Evolutionary conservation across 2,888 invertebrate species (phyloP).

Genomic region (Microctonus hyperodae): DNA sequence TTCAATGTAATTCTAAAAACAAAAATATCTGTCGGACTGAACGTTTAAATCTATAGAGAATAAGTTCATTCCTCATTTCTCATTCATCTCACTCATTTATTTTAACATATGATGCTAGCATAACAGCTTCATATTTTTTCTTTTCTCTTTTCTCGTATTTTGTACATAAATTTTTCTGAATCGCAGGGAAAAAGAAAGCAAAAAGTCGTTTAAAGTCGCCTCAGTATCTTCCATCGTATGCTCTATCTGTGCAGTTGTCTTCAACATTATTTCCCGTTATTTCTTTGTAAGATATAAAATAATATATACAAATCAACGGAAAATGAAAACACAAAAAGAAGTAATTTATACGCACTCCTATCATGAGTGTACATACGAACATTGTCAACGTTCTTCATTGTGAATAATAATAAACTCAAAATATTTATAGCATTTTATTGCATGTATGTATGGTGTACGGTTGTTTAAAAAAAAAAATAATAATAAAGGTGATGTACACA

Average conservation of each 20-base stretch:
- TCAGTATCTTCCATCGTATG: constrained; percentile 8
- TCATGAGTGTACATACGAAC: background rate
- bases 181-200: background rate
- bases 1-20: background rate
- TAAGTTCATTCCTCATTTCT: background rate
- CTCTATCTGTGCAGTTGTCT: background rate
- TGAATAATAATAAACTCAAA: background rate
- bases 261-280: background rate
- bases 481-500: background rate
- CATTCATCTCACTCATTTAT: background rate
- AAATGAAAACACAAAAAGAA: background rate
- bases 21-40: background rate
- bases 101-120: background rate
- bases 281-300: background rate
- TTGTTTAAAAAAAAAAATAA: background rate
- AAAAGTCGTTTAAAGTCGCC: background rate
- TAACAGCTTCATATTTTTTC: background rate
- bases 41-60: background rate
- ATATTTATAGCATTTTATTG: background rate
- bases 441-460: background rate
- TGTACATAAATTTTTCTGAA: constrained; percentile 8
- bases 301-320: background rate
- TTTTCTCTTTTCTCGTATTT: background rate
- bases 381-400: background rate
- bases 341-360: background rate